phyloP scores from a whole-genome alignment of 2,797 vertebrate genomes.

The Oreortyx pictus region DNA sequence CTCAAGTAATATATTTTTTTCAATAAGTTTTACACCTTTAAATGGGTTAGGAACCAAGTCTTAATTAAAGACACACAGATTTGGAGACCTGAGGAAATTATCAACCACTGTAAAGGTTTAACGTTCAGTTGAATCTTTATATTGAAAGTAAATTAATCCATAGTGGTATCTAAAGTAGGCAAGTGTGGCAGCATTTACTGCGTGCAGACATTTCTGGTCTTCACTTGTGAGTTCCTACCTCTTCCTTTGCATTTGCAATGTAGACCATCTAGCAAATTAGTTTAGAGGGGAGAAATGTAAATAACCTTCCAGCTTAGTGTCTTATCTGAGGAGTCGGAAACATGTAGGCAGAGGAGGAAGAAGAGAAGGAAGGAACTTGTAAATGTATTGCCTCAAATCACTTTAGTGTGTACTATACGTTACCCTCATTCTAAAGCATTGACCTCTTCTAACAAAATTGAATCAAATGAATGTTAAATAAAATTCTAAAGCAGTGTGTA shows the following conservation, averaged over 20 bases:
- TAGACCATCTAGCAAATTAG: background rate
- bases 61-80: background rate
- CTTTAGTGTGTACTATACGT: background rate
- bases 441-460: background rate
- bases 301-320: background rate
- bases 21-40: background rate
- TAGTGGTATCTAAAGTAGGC: background rate
- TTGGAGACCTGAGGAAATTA: background rate
- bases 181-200: background rate
- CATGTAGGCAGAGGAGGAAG: background rate
- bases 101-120: background rate
- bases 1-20: background rate
- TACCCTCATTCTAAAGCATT: background rate
- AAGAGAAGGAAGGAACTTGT: background rate
- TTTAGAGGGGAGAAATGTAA: background rate
- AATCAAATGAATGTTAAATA: conserved; percentile 12
- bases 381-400: background rate
- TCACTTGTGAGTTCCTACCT: background rate
- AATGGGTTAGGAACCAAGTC: background rate
- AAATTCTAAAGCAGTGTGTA: background rate
- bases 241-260: background rate
- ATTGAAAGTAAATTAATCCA: background rate
- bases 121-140: background rate
- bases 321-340: background rate
- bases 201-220: background rate